Base-by-base conservation (phyloP, 2,888 invertebrate genomes). In the Apocheima hispidaria region DNA sequence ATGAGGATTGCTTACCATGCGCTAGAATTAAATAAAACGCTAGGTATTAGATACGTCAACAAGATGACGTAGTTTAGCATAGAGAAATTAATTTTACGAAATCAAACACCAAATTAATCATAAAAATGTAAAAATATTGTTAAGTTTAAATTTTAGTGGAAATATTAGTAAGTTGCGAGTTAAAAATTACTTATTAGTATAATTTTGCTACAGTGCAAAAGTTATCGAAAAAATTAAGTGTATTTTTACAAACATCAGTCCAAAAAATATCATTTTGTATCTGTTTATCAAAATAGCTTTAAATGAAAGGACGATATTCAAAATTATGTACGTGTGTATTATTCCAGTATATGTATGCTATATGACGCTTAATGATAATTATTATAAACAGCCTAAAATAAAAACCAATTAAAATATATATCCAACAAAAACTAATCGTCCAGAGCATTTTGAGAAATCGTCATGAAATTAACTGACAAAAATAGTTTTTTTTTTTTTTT, bases 81-180 rank as follows among this genome's bases (percentile, higher is more conserved):
- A 79, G 75, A 76, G 73, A 77, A 76, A 65, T 71, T 82, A 81
- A 81, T 81, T 78, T 79, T 86, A 89, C 85, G 84, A 84, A 89
- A 80, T 77, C 85, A 81, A 88, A 90, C 90, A 90, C 90, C 90
- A 90, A 90, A 80, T 90, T 88, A 83, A 79, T 81, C 82, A 83
- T 88, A 87, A 83, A 77, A 81, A 77, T 75, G 68, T 80, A 75
- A 72, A 75, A 75, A 71, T 71, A 74, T 76, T 71, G 69, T 69
- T 70, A 73, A 72, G 65, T 76, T 74, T 73, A 70, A 70, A 69
- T 71, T 73, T 75, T 73, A 70, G 69, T 69, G 69, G 65, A 70
- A 63, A 63, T 64, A 58, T 76, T 73, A 70, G 72, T 67, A 68
- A 71, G 72, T 69, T 71, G 53, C 64, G 63, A 63, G 60, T 52